Evolutionary conservation across 2,797 vertebrate species (phyloP).

Genomic region (Aldrovandia affinis): DNA sequence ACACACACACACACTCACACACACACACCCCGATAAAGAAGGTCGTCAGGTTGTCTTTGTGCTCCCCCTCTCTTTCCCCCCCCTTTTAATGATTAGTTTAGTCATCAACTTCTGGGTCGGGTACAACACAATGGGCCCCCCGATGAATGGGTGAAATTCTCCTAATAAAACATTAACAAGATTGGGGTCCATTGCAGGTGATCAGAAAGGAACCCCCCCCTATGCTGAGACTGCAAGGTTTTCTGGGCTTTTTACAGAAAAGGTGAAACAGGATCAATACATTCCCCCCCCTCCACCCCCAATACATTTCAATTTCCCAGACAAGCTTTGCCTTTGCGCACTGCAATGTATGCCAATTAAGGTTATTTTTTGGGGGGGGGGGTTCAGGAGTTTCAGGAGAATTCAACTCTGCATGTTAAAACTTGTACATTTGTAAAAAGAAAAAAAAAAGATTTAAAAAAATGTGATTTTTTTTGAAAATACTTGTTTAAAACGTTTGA

Average conservation of each 20-base stretch:
- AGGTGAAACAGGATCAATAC: slow-evolving; percentile 58
- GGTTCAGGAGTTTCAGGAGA: neutral
- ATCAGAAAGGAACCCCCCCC: neutral
- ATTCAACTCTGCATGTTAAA: neutral
- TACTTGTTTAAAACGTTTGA: neutral
- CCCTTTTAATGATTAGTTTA: slow-evolving; percentile 15
- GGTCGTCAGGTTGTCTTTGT: slow-evolving; percentile 33
- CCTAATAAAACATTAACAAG: slow-evolving; percentile 75
- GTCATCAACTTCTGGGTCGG: slow-evolving; percentile 51
- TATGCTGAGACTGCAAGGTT: slow-evolving; percentile 32
- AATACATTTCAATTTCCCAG: slow-evolving; percentile 46
- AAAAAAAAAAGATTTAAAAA: no score
- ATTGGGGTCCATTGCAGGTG: slow-evolving; percentile 55
- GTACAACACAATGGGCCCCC: slow-evolving; percentile 63
- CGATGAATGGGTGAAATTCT: slow-evolving; percentile 67
- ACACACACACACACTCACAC: no score
- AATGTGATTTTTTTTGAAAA: no score
- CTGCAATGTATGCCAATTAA: neutral
- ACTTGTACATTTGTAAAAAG: neutral
- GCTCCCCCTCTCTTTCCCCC: neutral
- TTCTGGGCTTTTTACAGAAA: slow-evolving; percentile 49
- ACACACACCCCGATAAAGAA: slow-evolving; percentile 38
- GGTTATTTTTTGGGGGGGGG: no score
- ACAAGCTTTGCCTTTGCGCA: neutral
- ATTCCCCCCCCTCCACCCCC: slow-evolving; percentile 42